Percentiles rank a stretch among this genome's conserved stretches.
Evolutionary conservation across 1,140 invertebrate species (phyloP).

Genomic region (Battus philenor): DNA sequence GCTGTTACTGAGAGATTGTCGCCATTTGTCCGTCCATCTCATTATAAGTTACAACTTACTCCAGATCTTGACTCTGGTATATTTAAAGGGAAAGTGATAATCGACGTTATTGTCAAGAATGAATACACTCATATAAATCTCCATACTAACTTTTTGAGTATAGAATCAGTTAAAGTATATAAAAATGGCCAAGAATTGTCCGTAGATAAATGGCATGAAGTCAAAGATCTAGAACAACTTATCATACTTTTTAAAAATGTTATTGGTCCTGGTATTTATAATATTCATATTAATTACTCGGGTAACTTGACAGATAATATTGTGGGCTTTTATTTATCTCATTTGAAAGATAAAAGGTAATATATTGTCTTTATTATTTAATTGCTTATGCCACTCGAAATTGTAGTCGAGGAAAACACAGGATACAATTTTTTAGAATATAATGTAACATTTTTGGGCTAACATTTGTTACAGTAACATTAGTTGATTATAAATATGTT

Average conservation of each 20-base stretch:
- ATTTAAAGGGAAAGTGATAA: constrained; percentile 84
- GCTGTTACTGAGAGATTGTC: constrained; percentile 75
- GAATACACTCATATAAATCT: constrained; percentile 80
- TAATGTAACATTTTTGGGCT: not conserved
- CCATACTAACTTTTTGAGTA: constrained; percentile 81
- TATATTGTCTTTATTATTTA: constrained; percentile 4
- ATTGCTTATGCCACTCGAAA: not conserved
- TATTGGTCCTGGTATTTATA: constrained; percentile 42
- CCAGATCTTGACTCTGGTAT: constrained; percentile 83
- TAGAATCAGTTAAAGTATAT: constrained; percentile 56
- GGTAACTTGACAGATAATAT: constrained; percentile 74
- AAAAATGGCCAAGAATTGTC: constrained; percentile 35
- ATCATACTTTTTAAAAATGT: constrained; percentile 43
- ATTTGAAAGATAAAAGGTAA: constrained; percentile 51
- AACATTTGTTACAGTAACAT: too few species aligned
- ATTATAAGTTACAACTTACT: constrained; percentile 85
- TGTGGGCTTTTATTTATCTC: constrained; percentile 72
- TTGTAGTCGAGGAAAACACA: not conserved
- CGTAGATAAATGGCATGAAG: constrained; percentile 41
- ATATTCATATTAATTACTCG: constrained; percentile 61
- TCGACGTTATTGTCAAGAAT: constrained; percentile 79
- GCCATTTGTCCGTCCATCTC: constrained; percentile 79
- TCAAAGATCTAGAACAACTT: constrained; percentile 48
- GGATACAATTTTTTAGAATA: not conserved
- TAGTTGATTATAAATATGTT: too few species aligned